Evolutionary conservation across 2,888 invertebrate genomes (phyloP), one percentile per base, ranked within the genome.

Genomic region (Helicoverpa assulta): DNA sequence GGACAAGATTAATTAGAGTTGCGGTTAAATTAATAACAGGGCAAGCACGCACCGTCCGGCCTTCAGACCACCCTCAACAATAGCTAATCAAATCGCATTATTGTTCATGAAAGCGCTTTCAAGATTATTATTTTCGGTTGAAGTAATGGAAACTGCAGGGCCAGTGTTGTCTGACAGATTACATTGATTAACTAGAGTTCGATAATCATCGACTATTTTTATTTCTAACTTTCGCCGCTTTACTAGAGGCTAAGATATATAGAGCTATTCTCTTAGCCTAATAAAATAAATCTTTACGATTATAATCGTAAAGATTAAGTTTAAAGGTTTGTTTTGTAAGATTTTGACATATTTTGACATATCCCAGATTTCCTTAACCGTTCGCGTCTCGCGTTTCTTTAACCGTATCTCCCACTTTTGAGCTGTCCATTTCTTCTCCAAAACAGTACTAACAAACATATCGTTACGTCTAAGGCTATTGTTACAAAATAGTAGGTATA

Each of bases 1-100:
- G 90, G 93, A 90, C 89, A 90, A 93, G 93, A 95, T 94, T 95
- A 94, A 95, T 95, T 94, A 94, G 92, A 92, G 88, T 89, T 87
- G 90, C 83, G 92, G 93, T 92, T 91, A 92, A 93, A 94, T 94
- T 94, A 94, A 95, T 94, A 95, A 92, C 92, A 86, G 87, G 86
- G 78, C 83, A 85, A 86, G 90, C 90, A 90, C 91, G 91, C 91
- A 89, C 88, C 89, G 85, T 70, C 83, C 80, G 79, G 80, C 78
- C 80, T 77, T 68, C 83, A 77, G 80, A 80, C 80, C 76, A 82
- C 83, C 81, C 85, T 68, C 85, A 81, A 88, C 87, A 89, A 88
- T 88, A 81, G 78, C 82, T 86, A 86, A 90, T 88, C 89, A 88
- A 89, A 88, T 88, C 85, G 81, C 88, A 86, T 88, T 87, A 88